Base-by-base conservation (phyloP, 35 echinoderm and acorn worm species). In the Eucidaris tribuloides region DNA sequence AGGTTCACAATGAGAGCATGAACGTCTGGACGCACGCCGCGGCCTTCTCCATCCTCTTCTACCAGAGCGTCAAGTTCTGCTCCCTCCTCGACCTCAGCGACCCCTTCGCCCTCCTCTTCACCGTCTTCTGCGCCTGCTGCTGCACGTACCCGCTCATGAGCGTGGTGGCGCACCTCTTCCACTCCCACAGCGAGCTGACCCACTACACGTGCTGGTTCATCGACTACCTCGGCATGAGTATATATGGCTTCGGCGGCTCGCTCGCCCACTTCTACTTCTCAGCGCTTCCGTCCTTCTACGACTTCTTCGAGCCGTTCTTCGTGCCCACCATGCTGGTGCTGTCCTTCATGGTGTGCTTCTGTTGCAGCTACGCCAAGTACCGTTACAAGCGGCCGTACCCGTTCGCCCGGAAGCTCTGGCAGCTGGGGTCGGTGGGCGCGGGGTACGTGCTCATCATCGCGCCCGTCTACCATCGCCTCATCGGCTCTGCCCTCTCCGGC, bases 201-300 rank as follows among this genome's bases (percentile, higher is more conserved):
- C 94, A 97, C 45, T 82, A 97, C 48, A 89, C 86, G 2, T 92
- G 89, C 66, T 97, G 92, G 81, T 97, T 86, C 86, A 89, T 97
- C 42, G 94, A 97, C 40, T 97, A 97, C 54, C 43, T 92, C 20
- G 94, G 94, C 7, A 80, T 97, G 46, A 97, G 94, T 62, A 24
- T 92, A 1, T 89, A 89, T 71, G 85, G 89, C 17, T 70, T 85
- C 3, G 77, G 79, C 13, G 81, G 72, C 36, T 86, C 84, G 4
- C 65, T 97, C 42, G 89, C 85, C 5, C 86, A 87, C 38, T 86
- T 89, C 27, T 76, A 89, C 77, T 80, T 92, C 62, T 63, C 72
- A 35, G 57, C 85, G 6, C 81, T 86, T 17, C 78, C 86, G 13
- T 88, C 81, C 20, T 92, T 92, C 65, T 85, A 84, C 68, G 35